These are phyloP conservation scores for Invenusta paracnida DNA, from an alignment of 2,888 invertebrate genomes.

Conservation along the genomic window DNA sequence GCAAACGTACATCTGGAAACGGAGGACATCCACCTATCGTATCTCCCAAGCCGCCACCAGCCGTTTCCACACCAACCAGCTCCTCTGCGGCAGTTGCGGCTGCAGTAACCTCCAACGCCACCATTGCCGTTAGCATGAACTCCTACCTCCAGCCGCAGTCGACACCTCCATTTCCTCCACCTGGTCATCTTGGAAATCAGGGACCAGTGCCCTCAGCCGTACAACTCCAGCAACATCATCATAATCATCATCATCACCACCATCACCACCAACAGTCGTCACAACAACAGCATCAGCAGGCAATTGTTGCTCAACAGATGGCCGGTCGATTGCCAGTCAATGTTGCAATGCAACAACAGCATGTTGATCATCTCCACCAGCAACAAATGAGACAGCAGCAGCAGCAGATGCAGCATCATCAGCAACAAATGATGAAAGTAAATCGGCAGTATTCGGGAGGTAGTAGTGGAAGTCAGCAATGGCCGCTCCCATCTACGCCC, in stretches of 20 bases:
- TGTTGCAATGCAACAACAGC: too few species aligned
- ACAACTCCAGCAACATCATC: too few species aligned
- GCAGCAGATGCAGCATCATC: neutral
- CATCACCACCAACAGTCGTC: neutral
- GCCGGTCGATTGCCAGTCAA: too few species aligned
- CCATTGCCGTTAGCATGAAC: neutral
- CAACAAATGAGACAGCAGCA: too few species aligned
- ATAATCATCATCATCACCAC: neutral
- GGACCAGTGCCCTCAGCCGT: too few species aligned
- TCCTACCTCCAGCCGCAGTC: neutral
- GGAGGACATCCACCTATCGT: neutral
- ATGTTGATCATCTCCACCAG: too few species aligned
- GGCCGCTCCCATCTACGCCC: neutral
- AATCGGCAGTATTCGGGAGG: neutral
- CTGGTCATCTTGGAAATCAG: too few species aligned
- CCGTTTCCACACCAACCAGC: too few species aligned
- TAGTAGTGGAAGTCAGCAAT: neutral
- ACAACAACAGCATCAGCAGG: too few species aligned
- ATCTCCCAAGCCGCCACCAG: neutral
- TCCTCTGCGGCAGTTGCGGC: too few species aligned
- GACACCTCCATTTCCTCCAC: neutral
- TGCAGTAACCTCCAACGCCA: neutral
- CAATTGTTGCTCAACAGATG: too few species aligned
- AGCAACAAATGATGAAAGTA: neutral
- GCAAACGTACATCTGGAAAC: constrained; percentile 28